Conservation (phyloP, 2,888 invertebrate genomes). For the Galeopsomyia nigrocyanea region DNA sequence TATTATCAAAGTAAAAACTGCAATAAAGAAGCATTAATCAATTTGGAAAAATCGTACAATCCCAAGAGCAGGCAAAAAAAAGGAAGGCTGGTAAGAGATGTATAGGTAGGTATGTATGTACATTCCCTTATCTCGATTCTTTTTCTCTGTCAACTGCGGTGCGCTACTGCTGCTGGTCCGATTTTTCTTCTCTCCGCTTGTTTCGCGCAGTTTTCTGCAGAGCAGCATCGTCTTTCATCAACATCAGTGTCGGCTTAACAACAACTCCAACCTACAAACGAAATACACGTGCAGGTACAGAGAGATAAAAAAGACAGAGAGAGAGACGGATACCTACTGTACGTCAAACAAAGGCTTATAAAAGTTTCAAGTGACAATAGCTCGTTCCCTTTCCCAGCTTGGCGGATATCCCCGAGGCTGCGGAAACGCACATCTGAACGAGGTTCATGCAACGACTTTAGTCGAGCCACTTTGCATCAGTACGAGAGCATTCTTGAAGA, state of each 20-base stretch:
- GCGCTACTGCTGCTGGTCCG: neutral
- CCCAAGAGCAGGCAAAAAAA: too few species aligned
- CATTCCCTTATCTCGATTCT: too few species aligned
- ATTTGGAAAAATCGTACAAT: too few species aligned
- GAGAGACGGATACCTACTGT: neutral
- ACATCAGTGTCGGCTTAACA: conserved; percentile 39
- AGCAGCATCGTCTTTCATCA: conserved; percentile 30
- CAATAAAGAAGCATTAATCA: too few species aligned
- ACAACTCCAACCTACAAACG: conserved; percentile 16
- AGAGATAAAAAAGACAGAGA: too few species aligned
- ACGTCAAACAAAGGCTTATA: too few species aligned
- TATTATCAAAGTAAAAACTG: too few species aligned
- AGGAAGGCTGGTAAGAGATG: too few species aligned
- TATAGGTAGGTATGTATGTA: too few species aligned
- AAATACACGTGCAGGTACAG: neutral
- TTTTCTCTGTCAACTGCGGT: too few species aligned
- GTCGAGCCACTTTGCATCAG: conserved; percentile 32
- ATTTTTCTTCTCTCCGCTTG: conserved; percentile 14
- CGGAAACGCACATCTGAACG: neutral
- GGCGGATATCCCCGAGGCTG: conserved; percentile 6
- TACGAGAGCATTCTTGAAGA: conserved; percentile 15
- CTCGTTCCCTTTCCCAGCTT: neutral
- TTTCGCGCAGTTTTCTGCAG: neutral
- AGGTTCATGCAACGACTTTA: conserved; percentile 33
- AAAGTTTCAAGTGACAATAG: conserved; percentile 9